A percentile compares a stretch with the other conserved stretches of the same genome.
These are phyloP conservation scores for Zootermopsis nevadensis DNA, from an alignment of 2,888 invertebrate species.

Conservation along the genomic window DNA sequence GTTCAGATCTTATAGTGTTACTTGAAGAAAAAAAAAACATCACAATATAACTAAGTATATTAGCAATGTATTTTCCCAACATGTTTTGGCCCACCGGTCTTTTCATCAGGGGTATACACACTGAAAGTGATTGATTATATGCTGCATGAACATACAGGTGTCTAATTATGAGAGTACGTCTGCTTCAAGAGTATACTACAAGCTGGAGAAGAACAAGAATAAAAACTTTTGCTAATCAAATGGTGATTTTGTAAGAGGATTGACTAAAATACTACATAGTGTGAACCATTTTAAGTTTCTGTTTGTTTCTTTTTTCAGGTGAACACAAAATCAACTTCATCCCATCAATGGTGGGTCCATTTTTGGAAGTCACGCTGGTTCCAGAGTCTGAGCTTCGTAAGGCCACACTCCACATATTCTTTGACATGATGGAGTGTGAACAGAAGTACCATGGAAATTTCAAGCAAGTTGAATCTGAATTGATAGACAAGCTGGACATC, in stretches of 20 bases:
- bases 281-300: not conserved
- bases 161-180: too few relatives aligned
- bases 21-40: too few relatives aligned
- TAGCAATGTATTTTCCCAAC: too few relatives aligned
- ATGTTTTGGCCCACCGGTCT: too few relatives aligned
- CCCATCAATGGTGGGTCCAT: conserved; percentile 92
- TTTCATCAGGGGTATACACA: too few relatives aligned
- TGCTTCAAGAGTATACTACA: too few relatives aligned
- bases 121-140: too few relatives aligned
- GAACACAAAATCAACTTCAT: conserved; percentile 90
- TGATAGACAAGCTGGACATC: conserved; percentile 94
- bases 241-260: not conserved
- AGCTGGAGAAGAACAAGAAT: not conserved
- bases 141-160: too few relatives aligned
- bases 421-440: conserved; percentile 96
- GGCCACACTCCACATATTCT: conserved; percentile 91
- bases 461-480: conserved; percentile 89
- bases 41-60: too few relatives aligned
- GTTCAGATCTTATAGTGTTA: too few relatives aligned
- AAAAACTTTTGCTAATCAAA: not conserved
- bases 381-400: conserved; percentile 86
- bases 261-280: not conserved
- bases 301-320: conserved; percentile 63
- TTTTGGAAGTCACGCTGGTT: conserved; percentile 92
- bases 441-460: conserved; percentile 86